Percentiles rank a stretch among this genome's conserved stretches.
Evolutionary conservation across 2,797 vertebrate genomes (phyloP).

Genomic region (Acrossocheilus wenchowensis): DNA sequence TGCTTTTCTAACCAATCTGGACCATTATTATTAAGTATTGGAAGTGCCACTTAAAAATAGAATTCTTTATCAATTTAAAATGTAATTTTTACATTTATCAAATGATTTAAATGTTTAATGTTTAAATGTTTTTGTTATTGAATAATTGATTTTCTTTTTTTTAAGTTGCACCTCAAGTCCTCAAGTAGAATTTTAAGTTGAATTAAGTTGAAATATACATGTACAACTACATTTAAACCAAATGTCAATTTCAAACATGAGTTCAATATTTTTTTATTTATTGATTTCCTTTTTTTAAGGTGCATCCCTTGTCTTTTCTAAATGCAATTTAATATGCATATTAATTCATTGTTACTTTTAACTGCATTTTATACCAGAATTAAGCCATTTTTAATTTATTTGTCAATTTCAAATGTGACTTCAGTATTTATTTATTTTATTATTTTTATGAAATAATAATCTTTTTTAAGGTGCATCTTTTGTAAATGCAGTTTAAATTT

Average conservation of each 20-base stretch:
- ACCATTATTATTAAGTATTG: not conserved
- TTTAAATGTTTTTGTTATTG: not conserved
- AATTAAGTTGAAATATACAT: not conserved
- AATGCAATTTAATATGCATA: not conserved
- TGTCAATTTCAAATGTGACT: not conserved
- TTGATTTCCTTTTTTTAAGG: not conserved
- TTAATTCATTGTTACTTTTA: not conserved
- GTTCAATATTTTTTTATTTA: not conserved
- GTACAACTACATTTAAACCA: not conserved
- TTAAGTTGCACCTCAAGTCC: too few relatives aligned
- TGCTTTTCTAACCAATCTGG: not conserved
- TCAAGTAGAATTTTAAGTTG: not conserved
- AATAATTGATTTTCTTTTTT: not conserved
- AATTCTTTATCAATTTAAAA: not conserved
- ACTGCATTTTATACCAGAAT: not conserved
- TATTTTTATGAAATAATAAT: not conserved
- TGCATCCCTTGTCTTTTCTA: not conserved
- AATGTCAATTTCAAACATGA: not conserved
- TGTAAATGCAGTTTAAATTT: not conserved
- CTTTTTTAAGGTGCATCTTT: not conserved
- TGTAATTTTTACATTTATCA: not conserved
- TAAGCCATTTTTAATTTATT: not conserved
- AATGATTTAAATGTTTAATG: too few relatives aligned
- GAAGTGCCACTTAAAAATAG: not conserved
- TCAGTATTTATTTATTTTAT: not conserved